Base-by-base conservation (phyloP, 2,888 invertebrate species). In the Diarsia dahlii region DNA sequence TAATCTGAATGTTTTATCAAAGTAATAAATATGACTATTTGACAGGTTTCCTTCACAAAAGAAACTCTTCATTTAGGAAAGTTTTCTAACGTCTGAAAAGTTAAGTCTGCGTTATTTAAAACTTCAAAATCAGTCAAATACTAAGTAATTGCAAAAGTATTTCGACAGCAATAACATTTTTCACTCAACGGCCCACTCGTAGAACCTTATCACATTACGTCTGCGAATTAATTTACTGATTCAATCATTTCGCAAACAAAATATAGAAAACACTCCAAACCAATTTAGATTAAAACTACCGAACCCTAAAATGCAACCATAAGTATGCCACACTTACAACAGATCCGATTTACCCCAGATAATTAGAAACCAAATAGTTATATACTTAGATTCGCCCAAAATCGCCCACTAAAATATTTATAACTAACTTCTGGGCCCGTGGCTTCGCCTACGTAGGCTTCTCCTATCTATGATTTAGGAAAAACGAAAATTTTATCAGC, bases 301-400 rank as follows among this genome's bases (percentile, higher is more conserved):
- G 23, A 74, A 64, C 39, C 64, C 64, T 2, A 64, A 39, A 62
- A 12, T 34, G 0, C 54, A 5, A 9, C 2, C 28, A 8, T 3
- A 34, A 52, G 13, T 34, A 39, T 12, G 10, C 39, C 28, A 2
- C 12, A 46, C 15, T 28, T 0, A 45, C 28, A n/a, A n/a, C 23
- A 46, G 12, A 78, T 65, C 48, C n/a, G n/a, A 60, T 39, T 64
- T 45, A 20, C 10, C 2, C 13, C 50, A 80, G 67, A 20, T 54
- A 69, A 45, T 50, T 48, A 48, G 52, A 9, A 74, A 34, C 20
- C 34, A 56, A 60, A 28, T 18, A 34, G 8, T 58, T 15, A 15
- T 28, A 28, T 15, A 58, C 15, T 58, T 23, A 23, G 56, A 56
- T 56, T 56, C 2, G 56, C 23, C 23, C 5, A 8, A 39, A 39